Evolutionary conservation across 2,797 vertebrate genomes (phyloP), one percentile per base, ranked within the genome.

Genomic region (Cryptoblepharus egeriae): DNA sequence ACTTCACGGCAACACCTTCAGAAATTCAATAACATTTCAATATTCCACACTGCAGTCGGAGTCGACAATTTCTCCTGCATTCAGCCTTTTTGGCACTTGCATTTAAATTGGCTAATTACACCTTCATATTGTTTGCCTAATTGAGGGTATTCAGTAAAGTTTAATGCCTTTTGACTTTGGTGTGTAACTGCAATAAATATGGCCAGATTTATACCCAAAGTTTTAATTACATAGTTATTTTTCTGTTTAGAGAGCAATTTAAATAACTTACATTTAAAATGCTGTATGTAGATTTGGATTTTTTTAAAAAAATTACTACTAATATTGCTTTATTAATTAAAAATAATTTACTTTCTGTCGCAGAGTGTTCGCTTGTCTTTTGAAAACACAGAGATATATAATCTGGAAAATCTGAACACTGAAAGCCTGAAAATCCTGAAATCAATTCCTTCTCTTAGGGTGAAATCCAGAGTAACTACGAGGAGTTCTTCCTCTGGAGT

Each of bases 191-290:
- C 2, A 80, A 70, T 30, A 80, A 88, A 60, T 77, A 81, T 68
- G 72, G 60, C 0, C 26, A 80, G 77, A 70, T 77, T 64, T 55
- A 28, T 3, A 0, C n/a, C 1, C 60, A 74, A 83, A 77, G 0
- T 83, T 89, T 85, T 85, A 87, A 72, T 76, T 57, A 79, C 9
- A 60, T 1, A 0, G 0, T 32, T 24, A n/a, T 60, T 2, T 2
- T 55, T 75, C 88, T 83, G 79, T 67, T 85, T 82, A 83, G 37
- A 79, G n/a, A n/a, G n/a, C n/a, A n/a, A n/a, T n/a, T n/a, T n/a
- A n/a, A n/a, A n/a, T n/a, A n/a, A n/a, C n/a, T 57, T 20, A 26
- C 67, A 22, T 68, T 68, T 68, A 9, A 68, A 68, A 68, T 35
- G 22, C 35, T 39, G 35, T 39, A 39, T 24, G 67, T 37, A 39